A percentile compares a stretch with the other conserved stretches of the same genome.
Conservation (phyloP, 2,888 invertebrate genomes). For the Protonemura montana region DNA sequence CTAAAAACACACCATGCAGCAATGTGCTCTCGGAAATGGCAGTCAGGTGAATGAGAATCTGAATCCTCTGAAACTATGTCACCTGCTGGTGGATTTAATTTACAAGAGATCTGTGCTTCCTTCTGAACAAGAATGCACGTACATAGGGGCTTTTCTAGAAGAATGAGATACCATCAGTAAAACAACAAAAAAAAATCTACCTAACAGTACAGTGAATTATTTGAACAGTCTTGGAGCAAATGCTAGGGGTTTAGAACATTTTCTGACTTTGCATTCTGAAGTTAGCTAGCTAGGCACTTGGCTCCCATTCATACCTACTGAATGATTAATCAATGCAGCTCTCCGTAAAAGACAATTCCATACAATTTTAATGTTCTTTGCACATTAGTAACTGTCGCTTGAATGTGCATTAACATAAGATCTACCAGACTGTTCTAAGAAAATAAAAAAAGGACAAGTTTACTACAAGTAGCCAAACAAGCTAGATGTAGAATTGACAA, state of each 20-base stretch:
- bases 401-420: too few species aligned
- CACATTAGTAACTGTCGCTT: too few species aligned
- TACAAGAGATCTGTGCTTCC: background rate
- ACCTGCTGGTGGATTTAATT: background rate
- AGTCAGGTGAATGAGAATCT: background rate
- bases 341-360: too few species aligned
- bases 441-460: too few species aligned
- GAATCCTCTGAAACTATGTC: background rate
- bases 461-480: too few species aligned
- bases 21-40: background rate
- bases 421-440: too few species aligned
- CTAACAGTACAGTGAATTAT: background rate
- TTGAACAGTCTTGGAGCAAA: background rate
- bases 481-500: too few species aligned
- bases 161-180: slow-evolving; percentile 1
- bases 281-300: too few species aligned
- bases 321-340: too few species aligned
- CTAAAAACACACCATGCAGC: slow-evolving; percentile 2
- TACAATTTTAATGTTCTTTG: too few species aligned
- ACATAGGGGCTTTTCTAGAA: slow-evolving; percentile 12
- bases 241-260: background rate
- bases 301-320: too few species aligned
- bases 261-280: too few species aligned
- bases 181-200: background rate
- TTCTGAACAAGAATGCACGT: slow-evolving; percentile 7